A percentile compares a stretch with the other conserved stretches of the same genome.
Conservation (phyloP, 2,888 invertebrate species). For the Nudaria mundana region DNA sequence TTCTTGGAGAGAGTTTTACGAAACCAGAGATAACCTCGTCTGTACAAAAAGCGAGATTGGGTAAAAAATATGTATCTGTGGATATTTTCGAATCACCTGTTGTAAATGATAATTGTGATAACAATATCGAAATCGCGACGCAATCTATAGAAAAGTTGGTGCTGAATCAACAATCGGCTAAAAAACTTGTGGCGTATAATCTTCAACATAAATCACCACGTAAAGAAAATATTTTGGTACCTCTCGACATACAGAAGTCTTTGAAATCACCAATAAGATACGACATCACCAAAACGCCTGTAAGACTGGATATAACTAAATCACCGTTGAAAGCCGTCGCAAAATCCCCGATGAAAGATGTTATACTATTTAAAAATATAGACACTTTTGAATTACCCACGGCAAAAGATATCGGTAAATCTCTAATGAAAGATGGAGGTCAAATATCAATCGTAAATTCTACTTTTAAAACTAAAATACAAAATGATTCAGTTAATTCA, state of each 20-base stretch:
- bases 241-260: not conserved
- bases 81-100: constrained; percentile 60
- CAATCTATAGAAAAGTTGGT: constrained; percentile 43
- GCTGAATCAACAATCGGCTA: constrained; percentile 28
- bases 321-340: not conserved
- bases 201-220: not conserved
- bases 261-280: not conserved
- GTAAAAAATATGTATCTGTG: constrained; percentile 51
- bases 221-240: not conserved
- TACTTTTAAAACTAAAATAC: not conserved
- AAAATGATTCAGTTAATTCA: not conserved
- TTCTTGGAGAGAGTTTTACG: constrained; percentile 56
- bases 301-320: not conserved
- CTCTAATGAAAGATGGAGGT: not conserved
- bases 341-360: too few species aligned
- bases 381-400: not conserved
- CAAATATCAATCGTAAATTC: constrained; percentile 6
- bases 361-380: not conserved
- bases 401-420: not conserved
- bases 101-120: constrained; percentile 21
- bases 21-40: constrained; percentile 40
- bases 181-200: constrained; percentile 6
- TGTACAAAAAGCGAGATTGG: constrained; percentile 34
- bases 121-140: constrained; percentile 31
- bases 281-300: not conserved